phyloP scores from a whole-genome alignment of 1,140 invertebrate genomes.

The Eupeodes corollae region DNA sequence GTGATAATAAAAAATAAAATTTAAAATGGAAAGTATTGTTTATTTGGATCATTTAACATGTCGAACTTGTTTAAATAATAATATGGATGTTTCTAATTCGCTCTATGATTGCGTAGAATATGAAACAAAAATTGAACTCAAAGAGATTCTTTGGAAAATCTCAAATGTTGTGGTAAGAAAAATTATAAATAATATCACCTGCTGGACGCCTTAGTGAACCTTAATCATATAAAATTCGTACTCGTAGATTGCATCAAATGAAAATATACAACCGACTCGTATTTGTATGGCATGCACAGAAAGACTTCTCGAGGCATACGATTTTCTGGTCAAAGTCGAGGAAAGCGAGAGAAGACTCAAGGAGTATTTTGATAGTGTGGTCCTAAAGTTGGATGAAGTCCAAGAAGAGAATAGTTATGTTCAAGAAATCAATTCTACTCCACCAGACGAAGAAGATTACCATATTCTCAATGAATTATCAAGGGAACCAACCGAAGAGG shows the following conservation, averaged over 20 bases:
- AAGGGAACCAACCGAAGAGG: too few relatives aligned
- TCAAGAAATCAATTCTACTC: too few relatives aligned
- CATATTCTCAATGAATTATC: too few relatives aligned
- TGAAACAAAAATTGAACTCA: slow-evolving; percentile 16
- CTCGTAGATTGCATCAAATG: slow-evolving; percentile 4
- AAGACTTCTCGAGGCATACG: slow-evolving; percentile 19
- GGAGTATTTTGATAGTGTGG: too few relatives aligned
- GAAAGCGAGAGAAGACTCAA: too few relatives aligned
- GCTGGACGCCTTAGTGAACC: neutral
- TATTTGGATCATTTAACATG: slow-evolving; percentile 6
- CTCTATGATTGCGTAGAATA: slow-evolving; percentile 22
- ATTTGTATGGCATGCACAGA: slow-evolving; percentile 20
- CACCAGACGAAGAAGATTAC: too few relatives aligned
- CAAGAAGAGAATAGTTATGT: too few relatives aligned
- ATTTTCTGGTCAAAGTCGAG: slow-evolving; percentile 10
- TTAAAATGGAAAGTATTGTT: too few relatives aligned
- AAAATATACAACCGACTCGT: slow-evolving; percentile 13
- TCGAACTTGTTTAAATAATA: slow-evolving; percentile 18
- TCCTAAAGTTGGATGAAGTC: too few relatives aligned
- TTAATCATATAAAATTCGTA: slow-evolving; percentile 1
- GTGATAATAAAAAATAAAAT: too few relatives aligned
- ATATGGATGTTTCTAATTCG: slow-evolving; percentile 10
- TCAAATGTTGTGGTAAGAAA: slow-evolving; percentile 18
- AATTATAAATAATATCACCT: neutral
- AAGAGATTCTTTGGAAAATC: slow-evolving; percentile 17